Conservation (phyloP, 1,140 invertebrate species). For the Drusus annulatus region DNA sequence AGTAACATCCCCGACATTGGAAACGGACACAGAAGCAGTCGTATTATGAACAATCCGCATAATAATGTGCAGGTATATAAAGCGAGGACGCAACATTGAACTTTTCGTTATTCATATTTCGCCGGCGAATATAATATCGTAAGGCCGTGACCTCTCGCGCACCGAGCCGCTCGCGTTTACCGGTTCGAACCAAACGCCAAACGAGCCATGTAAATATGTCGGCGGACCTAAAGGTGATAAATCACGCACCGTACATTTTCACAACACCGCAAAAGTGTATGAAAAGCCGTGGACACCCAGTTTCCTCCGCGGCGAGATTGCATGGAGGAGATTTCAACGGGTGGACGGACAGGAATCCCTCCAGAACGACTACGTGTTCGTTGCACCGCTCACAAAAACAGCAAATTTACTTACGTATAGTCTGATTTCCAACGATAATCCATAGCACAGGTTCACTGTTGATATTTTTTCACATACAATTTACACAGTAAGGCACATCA, state of each 20-base stretch:
- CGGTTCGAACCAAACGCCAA: not conserved
- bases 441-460: slow-evolving; percentile 40
- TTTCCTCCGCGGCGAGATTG: not conserved
- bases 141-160: slow-evolving; percentile 9
- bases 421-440: slow-evolving; percentile 27
- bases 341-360: slow-evolving; percentile 29
- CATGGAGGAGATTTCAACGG: slow-evolving; percentile 30
- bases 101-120: not conserved
- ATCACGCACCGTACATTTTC: not conserved
- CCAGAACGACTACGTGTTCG: slow-evolving; percentile 35
- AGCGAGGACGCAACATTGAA: not conserved
- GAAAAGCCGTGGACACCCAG: not conserved
- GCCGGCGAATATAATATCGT: slow-evolving; percentile 9
- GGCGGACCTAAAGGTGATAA: too few species aligned
- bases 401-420: slow-evolving; percentile 34
- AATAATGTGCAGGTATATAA: too few species aligned
- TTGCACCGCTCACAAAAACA: slow-evolving; percentile 16
- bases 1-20: not conserved
- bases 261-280: slow-evolving; percentile 6
- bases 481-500: slow-evolving; percentile 25
- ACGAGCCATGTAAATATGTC: not conserved
- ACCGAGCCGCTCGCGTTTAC: not conserved
- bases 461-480: slow-evolving; percentile 36
- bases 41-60: too few species aligned
- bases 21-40: too few species aligned